Conservation (phyloP, 2,113 vertebrate species). For the Oryzias melastigma region DNA sequence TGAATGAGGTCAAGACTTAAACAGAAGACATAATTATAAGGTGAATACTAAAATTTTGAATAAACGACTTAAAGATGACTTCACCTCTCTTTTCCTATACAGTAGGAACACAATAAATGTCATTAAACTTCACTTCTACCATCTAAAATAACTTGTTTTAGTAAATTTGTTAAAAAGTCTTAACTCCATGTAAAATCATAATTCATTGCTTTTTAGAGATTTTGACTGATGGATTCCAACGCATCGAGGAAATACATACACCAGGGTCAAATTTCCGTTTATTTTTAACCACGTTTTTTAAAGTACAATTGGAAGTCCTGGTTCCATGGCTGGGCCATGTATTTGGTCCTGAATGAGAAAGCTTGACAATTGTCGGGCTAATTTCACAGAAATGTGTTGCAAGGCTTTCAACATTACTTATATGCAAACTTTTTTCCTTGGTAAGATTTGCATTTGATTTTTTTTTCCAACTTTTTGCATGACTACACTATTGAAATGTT, state of each 20-base stretch:
- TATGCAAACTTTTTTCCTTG: too few species aligned
- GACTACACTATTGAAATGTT: too few species aligned
- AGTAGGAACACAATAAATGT: not conserved
- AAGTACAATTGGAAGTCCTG: not conserved
- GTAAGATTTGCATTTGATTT: too few species aligned
- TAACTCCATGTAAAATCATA: too few species aligned
- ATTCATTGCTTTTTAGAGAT: constrained; percentile 2
- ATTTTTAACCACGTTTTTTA: constrained; percentile 15
- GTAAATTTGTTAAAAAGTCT: too few species aligned
- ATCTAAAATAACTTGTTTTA: too few species aligned
- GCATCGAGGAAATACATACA: constrained; percentile 8
- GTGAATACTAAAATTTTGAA: not conserved
- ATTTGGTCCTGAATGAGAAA: not conserved
- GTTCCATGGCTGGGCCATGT: not conserved
- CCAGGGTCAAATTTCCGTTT: constrained; percentile 2
- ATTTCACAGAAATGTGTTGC: too few species aligned
- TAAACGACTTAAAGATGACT: not conserved
- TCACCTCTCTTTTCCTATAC: not conserved
- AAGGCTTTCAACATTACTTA: too few species aligned
- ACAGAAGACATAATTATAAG: not conserved
- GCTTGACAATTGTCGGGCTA: too few species aligned
- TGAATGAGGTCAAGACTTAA: too few species aligned
- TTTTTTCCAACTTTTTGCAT: too few species aligned
- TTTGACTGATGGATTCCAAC: not conserved
- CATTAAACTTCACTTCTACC: too few species aligned